A percentile compares a stretch with the other conserved stretches of the same genome.
These are phyloP conservation scores for Nipponacmea schrenckii DNA, from an alignment of 2,888 invertebrate genomes.

Conservation along the genomic window DNA sequence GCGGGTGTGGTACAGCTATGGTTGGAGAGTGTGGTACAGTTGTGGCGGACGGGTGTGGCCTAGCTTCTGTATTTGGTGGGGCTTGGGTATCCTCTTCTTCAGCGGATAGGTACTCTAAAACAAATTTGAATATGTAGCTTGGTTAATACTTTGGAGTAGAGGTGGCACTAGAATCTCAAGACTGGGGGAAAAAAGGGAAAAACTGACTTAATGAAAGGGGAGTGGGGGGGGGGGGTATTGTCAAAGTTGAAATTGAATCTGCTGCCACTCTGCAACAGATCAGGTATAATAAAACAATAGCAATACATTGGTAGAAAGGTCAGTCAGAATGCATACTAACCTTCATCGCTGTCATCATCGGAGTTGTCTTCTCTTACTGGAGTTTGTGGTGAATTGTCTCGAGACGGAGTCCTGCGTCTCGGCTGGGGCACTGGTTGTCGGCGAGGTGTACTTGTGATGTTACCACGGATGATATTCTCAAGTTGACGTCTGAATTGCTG, in stretches of 20 bases:
- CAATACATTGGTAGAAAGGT: too few relatives aligned
- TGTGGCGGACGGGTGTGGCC: neutral
- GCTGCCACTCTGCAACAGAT: too few relatives aligned
- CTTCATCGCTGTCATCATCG: neutral
- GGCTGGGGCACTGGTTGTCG: constrained; percentile 5
- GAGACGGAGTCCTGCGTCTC: neutral
- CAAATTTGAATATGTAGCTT: too few relatives aligned
- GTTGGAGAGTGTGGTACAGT: neutral
- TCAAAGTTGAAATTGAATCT: too few relatives aligned
- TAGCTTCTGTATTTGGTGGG: neutral
- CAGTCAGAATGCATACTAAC: too few relatives aligned
- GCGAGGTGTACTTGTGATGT: constrained; percentile 33
- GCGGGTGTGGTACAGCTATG: neutral
- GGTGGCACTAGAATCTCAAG: too few relatives aligned
- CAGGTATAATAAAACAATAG: too few relatives aligned
- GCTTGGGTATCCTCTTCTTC: neutral
- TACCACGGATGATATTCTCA: constrained; percentile 60
- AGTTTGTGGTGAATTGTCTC: neutral
- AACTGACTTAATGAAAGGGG: too few relatives aligned
- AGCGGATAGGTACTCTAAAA: too few relatives aligned
- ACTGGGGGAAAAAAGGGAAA: too few relatives aligned
- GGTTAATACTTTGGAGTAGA: too few relatives aligned
- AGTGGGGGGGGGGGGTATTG: too few relatives aligned
- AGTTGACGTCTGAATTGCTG: constrained; percentile 55
- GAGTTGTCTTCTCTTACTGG: neutral